Conservation (phyloP, 1,140 invertebrate genomes). For the Philaenus spumarius region DNA sequence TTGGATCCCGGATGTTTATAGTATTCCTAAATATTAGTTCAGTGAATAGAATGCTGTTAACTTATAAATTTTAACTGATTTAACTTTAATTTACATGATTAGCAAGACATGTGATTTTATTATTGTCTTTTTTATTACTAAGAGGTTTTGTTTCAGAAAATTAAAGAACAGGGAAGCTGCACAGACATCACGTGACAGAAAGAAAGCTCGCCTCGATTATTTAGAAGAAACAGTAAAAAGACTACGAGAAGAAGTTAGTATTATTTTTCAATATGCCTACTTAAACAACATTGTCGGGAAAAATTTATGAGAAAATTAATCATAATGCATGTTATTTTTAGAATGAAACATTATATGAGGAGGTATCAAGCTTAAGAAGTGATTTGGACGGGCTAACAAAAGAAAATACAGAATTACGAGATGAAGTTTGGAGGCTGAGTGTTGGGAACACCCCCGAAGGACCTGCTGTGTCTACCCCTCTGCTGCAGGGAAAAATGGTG, state of each 20-base stretch:
- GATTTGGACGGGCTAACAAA: conserved; percentile 22
- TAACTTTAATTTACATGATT: too few relatives aligned
- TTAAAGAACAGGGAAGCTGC: conserved; percentile 95
- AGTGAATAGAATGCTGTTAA: too few relatives aligned
- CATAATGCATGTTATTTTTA: conserved; percentile 17
- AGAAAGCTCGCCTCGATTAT: conserved; percentile 86
- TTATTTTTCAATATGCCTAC: too few relatives aligned
- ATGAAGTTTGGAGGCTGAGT: conserved; percentile 33
- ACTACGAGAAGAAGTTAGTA: conserved; percentile 45
- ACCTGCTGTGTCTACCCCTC: conserved; percentile 75
- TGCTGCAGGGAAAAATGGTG: conserved; percentile 67
- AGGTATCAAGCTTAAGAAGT: conserved; percentile 15
- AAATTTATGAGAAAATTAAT: background rate
- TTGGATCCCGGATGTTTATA: too few relatives aligned
- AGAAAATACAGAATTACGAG: conserved; percentile 53
- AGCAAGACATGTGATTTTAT: too few relatives aligned
- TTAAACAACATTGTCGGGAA: background rate
- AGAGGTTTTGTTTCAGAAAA: conserved; percentile 64
- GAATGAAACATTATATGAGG: conserved; percentile 22
- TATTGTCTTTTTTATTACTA: too few relatives aligned
- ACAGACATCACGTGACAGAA: conserved; percentile 95
- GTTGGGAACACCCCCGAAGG: conserved; percentile 39
- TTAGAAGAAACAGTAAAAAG: conserved; percentile 66
- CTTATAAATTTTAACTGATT: too few relatives aligned
- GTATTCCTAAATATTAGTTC: too few relatives aligned